Evolutionary conservation across 2,113 vertebrate species (phyloP).

Genomic region (Azemiops feae): DNA sequence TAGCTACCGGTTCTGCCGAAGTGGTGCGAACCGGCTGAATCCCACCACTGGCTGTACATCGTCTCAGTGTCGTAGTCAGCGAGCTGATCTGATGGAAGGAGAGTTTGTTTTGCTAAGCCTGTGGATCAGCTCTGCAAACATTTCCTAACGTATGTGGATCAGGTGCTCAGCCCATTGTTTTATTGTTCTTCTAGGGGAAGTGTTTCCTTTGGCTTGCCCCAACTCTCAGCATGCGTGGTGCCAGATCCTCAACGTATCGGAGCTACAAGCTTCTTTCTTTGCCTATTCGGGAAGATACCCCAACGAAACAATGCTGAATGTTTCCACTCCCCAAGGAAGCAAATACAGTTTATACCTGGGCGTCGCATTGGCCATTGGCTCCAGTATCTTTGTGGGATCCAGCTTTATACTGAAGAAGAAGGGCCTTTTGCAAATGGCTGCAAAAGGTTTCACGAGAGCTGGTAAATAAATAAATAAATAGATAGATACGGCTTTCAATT

Average conservation of each 20-base stretch:
- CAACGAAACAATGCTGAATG: slow-evolving; percentile 50
- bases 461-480: slow-evolving; percentile 61
- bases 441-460: slow-evolving; percentile 71
- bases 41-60: neutral
- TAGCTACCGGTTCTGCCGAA: no score
- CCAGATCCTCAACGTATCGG: slow-evolving; percentile 66
- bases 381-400: slow-evolving; percentile 77
- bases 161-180: neutral
- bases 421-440: slow-evolving; percentile 74
- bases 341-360: slow-evolving; percentile 69
- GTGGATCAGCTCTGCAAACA: neutral
- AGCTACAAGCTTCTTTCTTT: slow-evolving; percentile 20
- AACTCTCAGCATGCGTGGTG: slow-evolving; percentile 66
- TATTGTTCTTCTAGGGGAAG: slow-evolving; percentile 51
- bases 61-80: neutral
- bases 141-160: neutral
- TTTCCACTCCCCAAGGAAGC: slow-evolving; percentile 49
- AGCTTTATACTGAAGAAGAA: slow-evolving; percentile 84
- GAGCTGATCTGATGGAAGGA: neutral
- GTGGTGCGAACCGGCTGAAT: no score
- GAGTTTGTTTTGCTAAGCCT: neutral
- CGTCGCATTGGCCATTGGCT: slow-evolving; percentile 67
- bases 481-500: neutral
- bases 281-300: slow-evolving; percentile 4
- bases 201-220: slow-evolving; percentile 60